Base-by-base conservation (phyloP, 1,140 invertebrate species). In the Leptinotarsa defecta region DNA sequence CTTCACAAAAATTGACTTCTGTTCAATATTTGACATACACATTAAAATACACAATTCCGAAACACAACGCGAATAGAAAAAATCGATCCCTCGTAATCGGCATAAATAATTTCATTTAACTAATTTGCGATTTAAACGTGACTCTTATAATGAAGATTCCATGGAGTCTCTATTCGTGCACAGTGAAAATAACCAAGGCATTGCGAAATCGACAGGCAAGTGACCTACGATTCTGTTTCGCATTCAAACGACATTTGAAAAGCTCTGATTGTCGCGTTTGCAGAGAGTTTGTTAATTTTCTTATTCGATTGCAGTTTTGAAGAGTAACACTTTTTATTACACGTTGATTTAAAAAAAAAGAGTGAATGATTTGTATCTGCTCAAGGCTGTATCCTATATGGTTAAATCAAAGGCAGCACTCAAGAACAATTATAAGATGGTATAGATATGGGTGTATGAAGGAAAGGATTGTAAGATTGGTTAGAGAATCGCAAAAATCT, bases 161-260 rank as follows among this genome's bases (percentile, higher is more conserved):
- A 68, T 34, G n/a, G 24, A 68, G 3, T 27, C 63, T 17, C 3
- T 65, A 43, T 22, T 17, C 22, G 65, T 68, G 65, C 65, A 17
- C 13, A 19, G 52, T 57, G 52, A 57, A 57, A 57, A 52, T 71
- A 71, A 49, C 52, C 70, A 71, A 49, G 52, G 49, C 70, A 71
- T 71, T 71, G 70, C 52, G 52, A 71, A 71, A 71, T 62, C 22
- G n/a, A 17, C 52, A 13, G 70, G 57, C 70, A 71, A 71, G 13
- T 48, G 67, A 68, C 67, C 67, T 68, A 43, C n/a, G n/a, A 34
- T 48, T 19, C n/a, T 5, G n/a, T 19, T 43, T 43, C 43, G 67
- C 43, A 68, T 68, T 68, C 43, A 68, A 68, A 68, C 67, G 52
- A 57, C 52, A 57, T 19, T 17, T n/a, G 52, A 57, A 57, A 43